Conservation (phyloP, 2,797 vertebrate genomes). For the Mus spretus region DNA sequence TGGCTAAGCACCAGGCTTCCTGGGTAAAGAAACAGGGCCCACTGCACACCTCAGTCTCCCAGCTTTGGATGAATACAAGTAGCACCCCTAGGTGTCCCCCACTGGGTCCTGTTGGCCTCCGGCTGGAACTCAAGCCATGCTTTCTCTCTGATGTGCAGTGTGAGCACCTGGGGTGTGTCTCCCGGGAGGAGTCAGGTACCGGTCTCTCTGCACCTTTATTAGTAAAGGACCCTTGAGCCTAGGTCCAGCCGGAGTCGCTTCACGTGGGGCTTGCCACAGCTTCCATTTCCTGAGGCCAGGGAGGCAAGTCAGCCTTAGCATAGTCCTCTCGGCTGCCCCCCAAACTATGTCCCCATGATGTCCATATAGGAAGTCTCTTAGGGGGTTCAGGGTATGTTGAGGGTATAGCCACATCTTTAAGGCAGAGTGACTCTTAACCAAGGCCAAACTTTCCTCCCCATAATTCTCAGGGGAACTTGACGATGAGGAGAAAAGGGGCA, state of each 20-base stretch:
- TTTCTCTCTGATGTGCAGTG: background rate
- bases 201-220: background rate
- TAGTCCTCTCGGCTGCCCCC: background rate
- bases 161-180: background rate
- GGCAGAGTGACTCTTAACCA: background rate
- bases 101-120: background rate
- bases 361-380: background rate
- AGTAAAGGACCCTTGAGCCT: background rate
- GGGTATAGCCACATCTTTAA: background rate
- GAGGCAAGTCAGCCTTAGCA: background rate
- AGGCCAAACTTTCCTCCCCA: background rate
- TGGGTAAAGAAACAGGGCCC: background rate
- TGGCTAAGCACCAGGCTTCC: background rate
- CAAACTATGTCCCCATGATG: background rate
- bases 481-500: background rate
- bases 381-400: background rate
- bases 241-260: background rate
- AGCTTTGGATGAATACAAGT: background rate
- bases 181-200: background rate
- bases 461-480: background rate
- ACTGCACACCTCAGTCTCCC: background rate
- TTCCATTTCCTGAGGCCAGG: background rate
- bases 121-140: background rate
- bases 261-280: background rate
- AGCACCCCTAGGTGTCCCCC: background rate